These are phyloP conservation scores for Acanthurus lineatus DNA, from an alignment of 2,797 vertebrate genomes.

Conservation along the genomic window DNA sequence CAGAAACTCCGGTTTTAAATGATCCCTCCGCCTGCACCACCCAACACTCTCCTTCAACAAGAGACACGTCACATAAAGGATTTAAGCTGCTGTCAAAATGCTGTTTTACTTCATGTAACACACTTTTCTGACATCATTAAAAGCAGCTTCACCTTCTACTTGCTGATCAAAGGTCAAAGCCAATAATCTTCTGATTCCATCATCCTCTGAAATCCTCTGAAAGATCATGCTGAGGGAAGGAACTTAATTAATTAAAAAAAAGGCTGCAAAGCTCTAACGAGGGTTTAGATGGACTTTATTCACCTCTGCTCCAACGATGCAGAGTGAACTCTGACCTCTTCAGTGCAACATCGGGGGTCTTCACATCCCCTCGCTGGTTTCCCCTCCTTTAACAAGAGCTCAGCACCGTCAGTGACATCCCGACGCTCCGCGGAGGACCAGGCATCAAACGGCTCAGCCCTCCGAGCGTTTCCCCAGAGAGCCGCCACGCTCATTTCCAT, in stretches of 20 bases:
- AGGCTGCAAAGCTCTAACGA: neutral
- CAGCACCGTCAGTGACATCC: neutral
- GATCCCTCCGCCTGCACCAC: neutral
- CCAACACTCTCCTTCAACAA: neutral
- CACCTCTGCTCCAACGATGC: neutral
- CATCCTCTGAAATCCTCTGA: no score
- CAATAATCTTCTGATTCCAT: neutral
- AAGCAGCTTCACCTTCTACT: neutral
- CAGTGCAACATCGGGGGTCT: neutral
- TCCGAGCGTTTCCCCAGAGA: constrained; percentile 40
- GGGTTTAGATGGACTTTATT: neutral
- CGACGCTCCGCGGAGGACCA: constrained; percentile 23
- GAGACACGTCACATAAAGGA: neutral
- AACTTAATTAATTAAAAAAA: neutral
- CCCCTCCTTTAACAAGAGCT: constrained; percentile 18
- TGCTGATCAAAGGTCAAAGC: neutral
- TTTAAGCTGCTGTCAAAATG: neutral
- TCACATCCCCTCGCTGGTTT: constrained; percentile 2
- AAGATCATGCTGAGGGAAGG: neutral
- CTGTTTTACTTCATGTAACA: no score
- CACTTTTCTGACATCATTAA: neutral
- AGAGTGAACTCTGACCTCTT: constrained; percentile 28
- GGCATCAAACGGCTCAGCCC: constrained; percentile 70
- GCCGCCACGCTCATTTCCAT: constrained; percentile 74
- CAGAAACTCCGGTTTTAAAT: neutral